phyloP scores from a whole-genome alignment of 2,888 invertebrate genomes.

The Panopea generosa region DNA sequence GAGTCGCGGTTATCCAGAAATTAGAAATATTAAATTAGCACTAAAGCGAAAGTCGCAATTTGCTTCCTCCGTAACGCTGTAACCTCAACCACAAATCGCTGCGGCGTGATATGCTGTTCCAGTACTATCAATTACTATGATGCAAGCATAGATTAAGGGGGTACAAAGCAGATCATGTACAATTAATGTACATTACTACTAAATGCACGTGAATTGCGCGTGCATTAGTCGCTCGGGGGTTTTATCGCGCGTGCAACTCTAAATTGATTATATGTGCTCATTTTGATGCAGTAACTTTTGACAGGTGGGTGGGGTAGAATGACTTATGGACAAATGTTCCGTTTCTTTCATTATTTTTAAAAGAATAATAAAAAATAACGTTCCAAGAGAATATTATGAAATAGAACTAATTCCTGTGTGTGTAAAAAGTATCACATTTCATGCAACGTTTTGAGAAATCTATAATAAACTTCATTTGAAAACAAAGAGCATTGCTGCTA shows the following conservation, averaged over 20 bases:
- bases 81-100: conserved; percentile 1
- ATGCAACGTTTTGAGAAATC: background rate
- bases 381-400: background rate
- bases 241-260: conserved; percentile 14
- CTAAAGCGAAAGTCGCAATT: conserved; percentile 5
- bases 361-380: background rate
- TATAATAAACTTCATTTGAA: background rate
- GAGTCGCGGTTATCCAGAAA: conserved; percentile 5
- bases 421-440: background rate
- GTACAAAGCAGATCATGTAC: conserved; percentile 32
- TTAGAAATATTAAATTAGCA: too few relatives aligned
- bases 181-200: conserved; percentile 30
- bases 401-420: background rate
- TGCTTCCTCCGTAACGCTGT: background rate
- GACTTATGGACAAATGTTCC: conserved; percentile 10
- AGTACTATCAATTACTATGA: background rate
- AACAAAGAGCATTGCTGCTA: too few relatives aligned
- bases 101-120: background rate
- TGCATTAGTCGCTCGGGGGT: conserved; percentile 10
- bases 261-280: conserved; percentile 27
- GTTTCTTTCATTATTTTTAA: background rate
- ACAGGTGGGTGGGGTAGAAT: conserved; percentile 22
- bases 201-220: conserved; percentile 26
- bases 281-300: conserved; percentile 26
- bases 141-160: background rate